Conservation (phyloP, 2,888 invertebrate species). For the Pristionchus entomophagus region DNA sequence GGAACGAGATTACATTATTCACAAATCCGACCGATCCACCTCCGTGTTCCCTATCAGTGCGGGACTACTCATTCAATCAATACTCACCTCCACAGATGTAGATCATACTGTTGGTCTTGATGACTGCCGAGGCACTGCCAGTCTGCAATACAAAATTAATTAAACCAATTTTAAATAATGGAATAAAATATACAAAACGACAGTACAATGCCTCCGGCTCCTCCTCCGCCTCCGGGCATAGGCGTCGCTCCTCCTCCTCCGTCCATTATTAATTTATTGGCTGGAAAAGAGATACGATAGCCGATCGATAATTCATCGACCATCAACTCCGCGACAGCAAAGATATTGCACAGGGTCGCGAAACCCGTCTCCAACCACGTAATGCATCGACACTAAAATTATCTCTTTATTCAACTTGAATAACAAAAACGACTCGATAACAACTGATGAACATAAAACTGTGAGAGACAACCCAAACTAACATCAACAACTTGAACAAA, state of each 20-base stretch:
- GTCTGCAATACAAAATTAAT: neutral
- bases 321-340: no score
- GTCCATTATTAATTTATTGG: slow-evolving; percentile 57
- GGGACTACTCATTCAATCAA: no score
- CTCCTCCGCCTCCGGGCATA: slow-evolving; percentile 39
- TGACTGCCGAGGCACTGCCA: slow-evolving; percentile 39
- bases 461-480: neutral
- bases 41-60: no score
- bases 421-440: neutral
- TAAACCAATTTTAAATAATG: neutral
- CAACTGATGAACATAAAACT: neutral
- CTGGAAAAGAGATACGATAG: neutral
- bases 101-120: slow-evolving; percentile 66
- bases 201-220: slow-evolving; percentile 3
- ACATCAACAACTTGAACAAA: slow-evolving; percentile 5
- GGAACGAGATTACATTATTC: no score
- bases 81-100: slow-evolving; percentile 73
- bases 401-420: slow-evolving; percentile 1
- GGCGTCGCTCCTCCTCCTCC: slow-evolving; percentile 58
- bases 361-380: neutral
- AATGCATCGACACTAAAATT: neutral
- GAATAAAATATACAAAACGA: no score
- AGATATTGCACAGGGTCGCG: neutral
- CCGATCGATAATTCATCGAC: no score
- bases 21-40: no score